Evolutionary conservation across 1,140 invertebrate genomes (phyloP).

Genomic region (Potamilus streckersoni): DNA sequence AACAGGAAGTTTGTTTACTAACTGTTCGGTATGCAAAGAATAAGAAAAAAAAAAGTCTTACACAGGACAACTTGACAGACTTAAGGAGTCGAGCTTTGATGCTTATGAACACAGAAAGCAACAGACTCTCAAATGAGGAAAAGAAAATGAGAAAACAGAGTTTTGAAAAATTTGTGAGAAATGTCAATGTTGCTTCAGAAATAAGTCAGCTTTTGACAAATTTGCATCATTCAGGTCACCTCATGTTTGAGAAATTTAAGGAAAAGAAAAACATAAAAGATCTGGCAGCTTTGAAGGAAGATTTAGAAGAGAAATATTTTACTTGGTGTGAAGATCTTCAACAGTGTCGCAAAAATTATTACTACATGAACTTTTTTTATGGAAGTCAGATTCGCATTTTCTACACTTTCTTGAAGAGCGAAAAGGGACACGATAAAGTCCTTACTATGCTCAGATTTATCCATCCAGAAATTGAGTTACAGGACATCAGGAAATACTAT

Average conservation of each 20-base stretch:
- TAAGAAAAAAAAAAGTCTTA: neutral
- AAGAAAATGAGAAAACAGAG: conserved; percentile 12
- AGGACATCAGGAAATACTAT: neutral
- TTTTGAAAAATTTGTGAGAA: conserved; percentile 25
- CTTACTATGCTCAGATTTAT: conserved; percentile 16
- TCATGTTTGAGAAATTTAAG: conserved; percentile 14
- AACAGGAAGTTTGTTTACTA: neutral
- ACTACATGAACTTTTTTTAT: conserved; percentile 29
- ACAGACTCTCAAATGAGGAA: neutral
- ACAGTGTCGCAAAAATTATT: conserved; percentile 8
- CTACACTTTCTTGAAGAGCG: conserved; percentile 18
- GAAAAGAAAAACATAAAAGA: conserved; percentile 1
- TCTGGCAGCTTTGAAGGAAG: neutral
- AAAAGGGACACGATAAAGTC: neutral
- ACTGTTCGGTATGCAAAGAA: conserved; percentile 2
- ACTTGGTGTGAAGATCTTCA: neutral
- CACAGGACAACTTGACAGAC: conserved; percentile 15
- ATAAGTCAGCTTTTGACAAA: conserved; percentile 12
- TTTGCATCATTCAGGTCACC: conserved; percentile 24
- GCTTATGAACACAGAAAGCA: conserved; percentile 25
- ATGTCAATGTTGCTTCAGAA: conserved; percentile 14
- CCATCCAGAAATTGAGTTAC: conserved; percentile 3
- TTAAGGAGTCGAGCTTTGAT: conserved; percentile 33
- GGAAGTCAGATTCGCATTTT: conserved; percentile 17
- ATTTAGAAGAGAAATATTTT: conserved; percentile 4